These are phyloP conservation scores for Corythoichthys haematopterus DNA, from an alignment of 2,113 vertebrate genomes.

Conservation along the genomic window DNA sequence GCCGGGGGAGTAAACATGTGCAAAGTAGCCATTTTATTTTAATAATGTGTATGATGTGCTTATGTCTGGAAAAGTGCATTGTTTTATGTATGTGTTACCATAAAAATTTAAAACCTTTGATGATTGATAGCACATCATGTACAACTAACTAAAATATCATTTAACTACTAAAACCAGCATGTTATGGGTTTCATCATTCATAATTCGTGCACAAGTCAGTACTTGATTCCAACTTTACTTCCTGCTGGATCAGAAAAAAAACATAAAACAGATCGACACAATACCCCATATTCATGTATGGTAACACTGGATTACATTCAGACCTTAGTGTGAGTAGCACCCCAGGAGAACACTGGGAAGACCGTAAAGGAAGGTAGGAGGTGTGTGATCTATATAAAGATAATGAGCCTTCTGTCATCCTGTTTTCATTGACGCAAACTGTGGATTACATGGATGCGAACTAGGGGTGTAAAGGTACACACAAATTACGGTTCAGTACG, in stretches of 20 bases:
- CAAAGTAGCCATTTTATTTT: slow-evolving; percentile 20
- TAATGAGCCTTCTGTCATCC: too few relatives aligned
- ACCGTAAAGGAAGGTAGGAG: too few relatives aligned
- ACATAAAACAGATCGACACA: neutral
- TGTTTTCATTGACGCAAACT: too few relatives aligned
- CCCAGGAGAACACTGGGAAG: too few relatives aligned
- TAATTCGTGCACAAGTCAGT: slow-evolving; percentile 55
- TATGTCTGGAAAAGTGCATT: slow-evolving; percentile 15
- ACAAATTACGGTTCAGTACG: too few relatives aligned
- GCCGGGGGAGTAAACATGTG: slow-evolving; percentile 6
- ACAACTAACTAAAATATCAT: slow-evolving; percentile 51
- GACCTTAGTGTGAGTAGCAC: too few relatives aligned
- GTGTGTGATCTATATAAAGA: too few relatives aligned
- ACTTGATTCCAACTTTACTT: slow-evolving; percentile 34
- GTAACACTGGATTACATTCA: slow-evolving; percentile 2
- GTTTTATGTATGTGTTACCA: slow-evolving; percentile 28
- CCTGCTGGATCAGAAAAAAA: slow-evolving; percentile 32
- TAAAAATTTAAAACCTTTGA: slow-evolving; percentile 37
- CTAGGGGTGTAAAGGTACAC: too few relatives aligned
- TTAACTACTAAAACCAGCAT: slow-evolving; percentile 40
- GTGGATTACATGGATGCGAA: too few relatives aligned
- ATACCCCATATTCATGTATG: neutral
- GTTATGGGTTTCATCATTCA: slow-evolving; percentile 56
- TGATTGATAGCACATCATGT: slow-evolving; percentile 9
- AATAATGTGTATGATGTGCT: slow-evolving; percentile 13